phyloP scores from a whole-genome alignment of 1,140 invertebrate genomes.

The Brachionus plicatilis region DNA sequence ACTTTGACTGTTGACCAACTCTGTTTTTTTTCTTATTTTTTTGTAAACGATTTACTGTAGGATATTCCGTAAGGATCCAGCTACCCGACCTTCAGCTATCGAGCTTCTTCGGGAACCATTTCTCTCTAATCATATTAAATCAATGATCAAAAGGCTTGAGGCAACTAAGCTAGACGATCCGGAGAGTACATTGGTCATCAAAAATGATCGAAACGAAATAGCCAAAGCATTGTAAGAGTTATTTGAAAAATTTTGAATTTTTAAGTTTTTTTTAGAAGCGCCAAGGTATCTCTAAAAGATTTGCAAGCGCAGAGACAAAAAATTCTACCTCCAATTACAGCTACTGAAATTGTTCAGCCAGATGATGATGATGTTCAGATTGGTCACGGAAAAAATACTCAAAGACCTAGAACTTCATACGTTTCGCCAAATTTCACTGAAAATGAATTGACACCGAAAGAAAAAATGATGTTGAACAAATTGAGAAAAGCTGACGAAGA shows the following conservation, averaged over 20 bases:
- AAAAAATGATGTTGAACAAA: constrained; percentile 34
- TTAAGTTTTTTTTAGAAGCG: neutral
- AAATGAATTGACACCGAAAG: constrained; percentile 31
- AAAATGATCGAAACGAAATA: constrained; percentile 26
- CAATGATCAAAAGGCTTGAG: constrained; percentile 38
- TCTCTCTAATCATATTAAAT: constrained; percentile 42
- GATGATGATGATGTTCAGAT: constrained; percentile 35
- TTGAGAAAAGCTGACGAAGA: constrained; percentile 42
- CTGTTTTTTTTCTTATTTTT: neutral
- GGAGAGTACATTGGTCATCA: neutral
- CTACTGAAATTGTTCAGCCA: neutral
- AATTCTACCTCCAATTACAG: neutral
- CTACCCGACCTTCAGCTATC: constrained; percentile 49
- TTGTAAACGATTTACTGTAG: neutral
- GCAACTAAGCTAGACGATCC: neutral
- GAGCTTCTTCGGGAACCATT: constrained; percentile 50
- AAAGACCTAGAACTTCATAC: neutral
- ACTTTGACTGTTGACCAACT: neutral
- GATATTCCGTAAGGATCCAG: constrained; percentile 52
- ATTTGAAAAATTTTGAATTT: neutral
- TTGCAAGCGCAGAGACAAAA: neutral
- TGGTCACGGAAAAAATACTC: neutral
- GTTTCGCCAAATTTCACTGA: neutral
- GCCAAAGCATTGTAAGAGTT: constrained; percentile 2
- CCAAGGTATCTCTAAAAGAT: neutral